Conservation (phyloP, 2,888 invertebrate species). For the Epicampocera succincta region DNA sequence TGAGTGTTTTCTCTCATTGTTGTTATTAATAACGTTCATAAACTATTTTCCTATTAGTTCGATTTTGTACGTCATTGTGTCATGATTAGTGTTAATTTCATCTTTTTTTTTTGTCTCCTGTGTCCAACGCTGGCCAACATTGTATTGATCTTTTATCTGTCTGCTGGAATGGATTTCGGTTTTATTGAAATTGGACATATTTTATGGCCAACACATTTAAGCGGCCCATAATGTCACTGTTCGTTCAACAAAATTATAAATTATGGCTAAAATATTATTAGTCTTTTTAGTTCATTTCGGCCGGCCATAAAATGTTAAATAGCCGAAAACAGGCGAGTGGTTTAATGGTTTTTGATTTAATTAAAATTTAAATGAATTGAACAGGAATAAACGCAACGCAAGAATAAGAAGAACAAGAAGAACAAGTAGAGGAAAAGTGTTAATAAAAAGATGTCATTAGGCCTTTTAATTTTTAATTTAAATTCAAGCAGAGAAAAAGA, state of each 20-base stretch:
- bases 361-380: constrained; percentile 49
- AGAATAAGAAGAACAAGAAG: background rate
- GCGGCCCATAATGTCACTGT: constrained; percentile 39
- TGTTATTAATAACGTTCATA: constrained; percentile 49
- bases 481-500: background rate
- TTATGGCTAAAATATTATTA: constrained; percentile 38
- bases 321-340: background rate
- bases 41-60: constrained; percentile 47
- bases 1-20: constrained; percentile 39
- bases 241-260: constrained; percentile 42
- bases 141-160: constrained; percentile 64
- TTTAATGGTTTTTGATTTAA: constrained; percentile 53
- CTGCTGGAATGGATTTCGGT: constrained; percentile 43
- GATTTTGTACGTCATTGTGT: constrained; percentile 72
- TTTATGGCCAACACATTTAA: constrained; percentile 61
- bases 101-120: background rate
- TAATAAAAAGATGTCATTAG: constrained; percentile 52
- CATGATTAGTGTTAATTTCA: constrained; percentile 77
- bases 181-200: constrained; percentile 63
- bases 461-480: constrained; percentile 38
- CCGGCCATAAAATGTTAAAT: background rate
- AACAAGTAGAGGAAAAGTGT: constrained; percentile 35
- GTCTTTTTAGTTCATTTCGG: constrained; percentile 5
- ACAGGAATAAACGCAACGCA: no score
- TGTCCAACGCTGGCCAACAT: constrained; percentile 49